Conservation (phyloP, 2,113 vertebrate species). For the Anolis carolinensis region DNA sequence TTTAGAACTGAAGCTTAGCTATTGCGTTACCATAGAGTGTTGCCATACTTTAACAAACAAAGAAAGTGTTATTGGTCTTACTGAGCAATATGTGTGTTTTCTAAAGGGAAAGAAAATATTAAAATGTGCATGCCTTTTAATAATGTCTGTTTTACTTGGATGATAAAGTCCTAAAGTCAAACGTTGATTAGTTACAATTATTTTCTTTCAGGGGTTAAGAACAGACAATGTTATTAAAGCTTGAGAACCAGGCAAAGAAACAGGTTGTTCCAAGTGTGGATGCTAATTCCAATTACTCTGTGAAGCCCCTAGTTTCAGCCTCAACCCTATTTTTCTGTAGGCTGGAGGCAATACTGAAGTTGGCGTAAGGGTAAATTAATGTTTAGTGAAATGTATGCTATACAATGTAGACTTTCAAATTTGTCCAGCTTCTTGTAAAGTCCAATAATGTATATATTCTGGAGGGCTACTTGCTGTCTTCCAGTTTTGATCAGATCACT, state of each 20-base stretch:
- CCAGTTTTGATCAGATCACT: not conserved
- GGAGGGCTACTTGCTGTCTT: not conserved
- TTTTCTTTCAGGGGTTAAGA: not conserved
- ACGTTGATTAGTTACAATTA: not conserved
- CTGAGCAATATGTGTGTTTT: not conserved
- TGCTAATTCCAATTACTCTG: not conserved
- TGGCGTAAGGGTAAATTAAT: not conserved
- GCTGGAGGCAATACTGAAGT: not conserved
- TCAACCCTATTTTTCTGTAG: not conserved
- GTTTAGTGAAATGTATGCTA: not conserved
- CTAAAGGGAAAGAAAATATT: not conserved
- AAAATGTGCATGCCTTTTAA: not conserved
- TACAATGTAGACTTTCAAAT: not conserved
- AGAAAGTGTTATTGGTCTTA: not conserved
- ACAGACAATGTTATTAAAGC: not conserved
- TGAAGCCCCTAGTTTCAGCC: not conserved
- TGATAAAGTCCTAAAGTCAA: not conserved
- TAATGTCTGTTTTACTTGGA: not conserved
- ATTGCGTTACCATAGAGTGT: not conserved
- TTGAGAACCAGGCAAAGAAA: not conserved
- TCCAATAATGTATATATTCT: not conserved
- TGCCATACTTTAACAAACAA: not conserved
- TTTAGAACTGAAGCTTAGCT: not conserved
- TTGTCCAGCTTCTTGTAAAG: not conserved
- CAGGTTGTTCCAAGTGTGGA: not conserved